A percentile compares a stretch with the other conserved stretches of the same genome.
Conservation (phyloP, 37 sponge, comb jelly and placozoan species). For the Mnemiopsis leidyi region DNA sequence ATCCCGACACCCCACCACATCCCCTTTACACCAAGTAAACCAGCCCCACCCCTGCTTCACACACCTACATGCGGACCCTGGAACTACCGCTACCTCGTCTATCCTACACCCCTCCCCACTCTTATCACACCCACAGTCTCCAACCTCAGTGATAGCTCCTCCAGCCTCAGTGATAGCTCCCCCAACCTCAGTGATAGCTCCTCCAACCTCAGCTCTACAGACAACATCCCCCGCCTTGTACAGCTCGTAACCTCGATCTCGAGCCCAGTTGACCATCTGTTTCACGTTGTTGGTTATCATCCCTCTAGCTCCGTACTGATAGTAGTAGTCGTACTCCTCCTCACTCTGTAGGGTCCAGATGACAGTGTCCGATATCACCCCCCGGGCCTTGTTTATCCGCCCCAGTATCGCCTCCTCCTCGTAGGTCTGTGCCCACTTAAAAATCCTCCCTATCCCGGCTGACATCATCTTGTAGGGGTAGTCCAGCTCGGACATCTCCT, state of each 20-base stretch:
- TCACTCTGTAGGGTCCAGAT: neutral
- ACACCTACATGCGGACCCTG: neutral
- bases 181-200: no score
- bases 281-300: neutral
- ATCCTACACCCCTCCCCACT: neutral
- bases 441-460: neutral
- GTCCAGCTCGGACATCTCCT: neutral
- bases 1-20: conserved; percentile 13
- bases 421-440: neutral
- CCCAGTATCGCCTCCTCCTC: neutral
- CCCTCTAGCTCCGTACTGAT: neutral
- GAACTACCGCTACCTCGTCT: neutral
- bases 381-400: neutral
- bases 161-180: no score
- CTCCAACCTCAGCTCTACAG: neutral
- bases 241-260: neutral
- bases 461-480: neutral
- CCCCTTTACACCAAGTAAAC: neutral
- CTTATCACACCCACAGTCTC: neutral
- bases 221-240: neutral
- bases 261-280: neutral
- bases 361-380: neutral
- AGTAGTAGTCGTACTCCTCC: neutral
- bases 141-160: neutral
- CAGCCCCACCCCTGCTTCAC: neutral